phyloP scores from a whole-genome alignment of 1,140 invertebrate species.

The Calliphora vicina region DNA sequence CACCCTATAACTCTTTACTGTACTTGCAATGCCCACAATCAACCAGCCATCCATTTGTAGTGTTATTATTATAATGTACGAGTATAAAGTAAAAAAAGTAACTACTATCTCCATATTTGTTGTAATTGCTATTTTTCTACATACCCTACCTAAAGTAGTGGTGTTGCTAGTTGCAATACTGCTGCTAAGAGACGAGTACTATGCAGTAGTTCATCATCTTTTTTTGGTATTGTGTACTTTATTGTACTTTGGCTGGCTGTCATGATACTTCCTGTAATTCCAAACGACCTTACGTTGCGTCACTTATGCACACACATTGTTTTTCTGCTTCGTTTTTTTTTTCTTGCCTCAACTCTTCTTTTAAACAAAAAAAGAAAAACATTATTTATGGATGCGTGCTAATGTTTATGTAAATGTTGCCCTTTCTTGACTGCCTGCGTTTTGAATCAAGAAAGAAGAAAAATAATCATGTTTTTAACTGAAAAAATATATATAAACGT shows the following conservation, averaged over 20 bases:
- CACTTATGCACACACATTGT: neutral
- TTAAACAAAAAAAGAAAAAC: neutral
- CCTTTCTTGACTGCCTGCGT: too few relatives aligned
- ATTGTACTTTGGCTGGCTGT: neutral
- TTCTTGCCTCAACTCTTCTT: neutral
- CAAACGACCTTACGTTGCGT: constrained; percentile 4
- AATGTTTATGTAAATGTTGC: neutral
- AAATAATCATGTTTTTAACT: neutral
- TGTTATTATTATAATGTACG: neutral
- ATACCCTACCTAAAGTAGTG: too few relatives aligned
- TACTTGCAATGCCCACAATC: neutral
- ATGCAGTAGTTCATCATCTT: neutral
- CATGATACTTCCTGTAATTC: neutral
- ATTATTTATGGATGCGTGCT: neutral
- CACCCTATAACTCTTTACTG: neutral
- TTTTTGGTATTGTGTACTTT: too few relatives aligned
- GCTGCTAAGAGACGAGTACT: too few relatives aligned
- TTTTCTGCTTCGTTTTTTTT: neutral
- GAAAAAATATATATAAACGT: too few relatives aligned
- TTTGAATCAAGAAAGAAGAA: too few relatives aligned
- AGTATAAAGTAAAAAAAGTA: neutral
- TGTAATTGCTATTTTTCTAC: neutral
- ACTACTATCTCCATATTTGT: neutral
- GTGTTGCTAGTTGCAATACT: too few relatives aligned
- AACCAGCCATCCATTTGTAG: neutral